Evolutionary conservation across 2,888 invertebrate species (phyloP).

Genomic region (Hyposoter didymator): DNA sequence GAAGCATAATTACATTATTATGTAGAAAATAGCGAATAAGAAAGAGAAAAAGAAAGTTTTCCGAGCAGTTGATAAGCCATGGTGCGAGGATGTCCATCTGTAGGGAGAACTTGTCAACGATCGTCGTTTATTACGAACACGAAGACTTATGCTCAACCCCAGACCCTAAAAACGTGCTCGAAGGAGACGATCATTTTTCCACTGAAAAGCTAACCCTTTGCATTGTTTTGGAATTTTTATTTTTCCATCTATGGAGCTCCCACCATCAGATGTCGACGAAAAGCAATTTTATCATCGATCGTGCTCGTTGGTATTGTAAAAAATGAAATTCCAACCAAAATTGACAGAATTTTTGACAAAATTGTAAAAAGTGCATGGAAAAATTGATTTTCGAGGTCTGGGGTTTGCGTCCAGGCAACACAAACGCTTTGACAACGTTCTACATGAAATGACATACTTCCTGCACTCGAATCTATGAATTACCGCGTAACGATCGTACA

Average conservation of each 20-base stretch:
- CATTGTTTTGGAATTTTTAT: neutral
- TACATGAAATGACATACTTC: slow-evolving; percentile 46
- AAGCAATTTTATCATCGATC: neutral
- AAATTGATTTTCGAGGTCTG: neutral
- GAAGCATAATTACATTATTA: slow-evolving; percentile 45
- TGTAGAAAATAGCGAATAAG: slow-evolving; percentile 35
- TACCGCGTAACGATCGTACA: slow-evolving; percentile 43
- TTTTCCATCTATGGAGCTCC: neutral
- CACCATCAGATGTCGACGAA: neutral
- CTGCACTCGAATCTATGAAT: slow-evolving; percentile 39
- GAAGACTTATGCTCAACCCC: neutral
- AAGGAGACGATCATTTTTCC: neutral
- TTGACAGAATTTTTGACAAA: neutral
- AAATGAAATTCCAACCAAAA: neutral
- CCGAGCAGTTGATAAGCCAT: neutral
- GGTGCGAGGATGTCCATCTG: neutral
- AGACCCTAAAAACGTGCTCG: neutral
- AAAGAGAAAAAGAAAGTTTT: slow-evolving; percentile 1
- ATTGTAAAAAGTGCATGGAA: neutral
- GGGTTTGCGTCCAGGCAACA: neutral
- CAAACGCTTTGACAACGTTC: slow-evolving; percentile 25
- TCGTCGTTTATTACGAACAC: neutral
- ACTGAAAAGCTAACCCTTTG: neutral
- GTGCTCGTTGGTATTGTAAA: neutral
- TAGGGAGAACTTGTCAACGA: neutral